Evolutionary conservation across 1,140 invertebrate genomes (phyloP), one percentile per base, ranked within the genome.

Genomic region (Hyphantria cunea): DNA sequence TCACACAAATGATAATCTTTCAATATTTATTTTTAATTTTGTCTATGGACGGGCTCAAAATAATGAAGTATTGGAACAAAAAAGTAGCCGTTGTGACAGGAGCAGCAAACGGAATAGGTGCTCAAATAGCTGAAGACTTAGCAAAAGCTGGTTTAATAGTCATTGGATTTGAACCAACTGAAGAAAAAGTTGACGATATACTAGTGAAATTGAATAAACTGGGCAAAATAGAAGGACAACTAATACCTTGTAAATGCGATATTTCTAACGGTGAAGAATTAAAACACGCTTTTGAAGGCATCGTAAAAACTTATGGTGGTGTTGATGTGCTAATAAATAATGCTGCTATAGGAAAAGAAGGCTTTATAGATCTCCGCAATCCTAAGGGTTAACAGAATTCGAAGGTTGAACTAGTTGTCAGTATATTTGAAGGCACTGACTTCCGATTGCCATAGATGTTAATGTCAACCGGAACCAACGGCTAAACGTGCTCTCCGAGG

Each of bases 91-190:
- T 75, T 13, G 52, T 75, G 4, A 75, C 73, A 0, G 73, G 73
- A 4, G 73, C 73, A 32, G 63, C 61, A 11, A 44, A 66, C n/a
- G 77, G 77, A 3, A 79, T 79, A 15, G 77, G 77, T 33, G 66
- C 67, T 12, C 59, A 70, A 50, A 73, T 79, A 53, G 55, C 72
- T 33, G 64, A 75, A 56, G 72, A 72, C 59, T 59, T 79, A 17
- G 61, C 63, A 0, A 67, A 68, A 50, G 41, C 17, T 34, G 77
- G 77, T 33, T 66, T 77, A 65, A 64, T 17, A 34, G 76, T 79
- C 7, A 72, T 75, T 34, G 69, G 73, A 2, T 70, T 75, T 39
- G 73, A 75, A 45, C 64, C 66, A 0, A 65, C 52, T 44, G 39
- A 66, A 39, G 61, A 66, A 11, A 69, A 54, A 53, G 25, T 68